Base-by-base conservation (phyloP, 2,888 invertebrate genomes). In the Smittia aterrima region DNA sequence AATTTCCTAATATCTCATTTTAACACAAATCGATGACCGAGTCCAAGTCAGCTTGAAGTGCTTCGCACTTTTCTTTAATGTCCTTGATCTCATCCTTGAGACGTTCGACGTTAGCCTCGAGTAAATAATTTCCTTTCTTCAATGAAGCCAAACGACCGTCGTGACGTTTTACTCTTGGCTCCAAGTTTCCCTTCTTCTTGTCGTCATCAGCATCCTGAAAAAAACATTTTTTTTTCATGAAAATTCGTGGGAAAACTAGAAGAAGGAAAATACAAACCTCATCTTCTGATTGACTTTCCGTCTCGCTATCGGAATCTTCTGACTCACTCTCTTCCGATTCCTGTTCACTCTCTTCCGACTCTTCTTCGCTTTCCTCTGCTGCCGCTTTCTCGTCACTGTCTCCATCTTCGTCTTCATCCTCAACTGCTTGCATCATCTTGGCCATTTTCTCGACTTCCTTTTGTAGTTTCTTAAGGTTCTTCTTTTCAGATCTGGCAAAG, bases 371-470 rank as follows among this genome's bases (percentile, higher is more conserved):
- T 85, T 79, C 84, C 41, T 82, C 82, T 25, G 83, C 82, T 66
- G 83, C 83, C 1, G 84, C 83, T 22, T 84, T 85, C 13, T 85
- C 85, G 20, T 85, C 88, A 1, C 85, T 88, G 66, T 89, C 88
- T n/a, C 88, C 87, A 38, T 90, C 89, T 1, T 88, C 89, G 0
- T 89, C 89, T 1, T 90, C 91, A 4, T 89, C 90, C 0, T 89
- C 90, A 1, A 87, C 88, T 78, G 92, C 92, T 78, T 91, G 93
- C 90, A 95, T 90, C 79, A 93, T 86, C 16, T 90, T 90, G 0
- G 93, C 93, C 93, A 95, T 95, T 83, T 94, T 94, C 79, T 93
- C 92, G 9, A 93, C 93, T 84, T 95, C 94, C 77, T 92, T 92
- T 81, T 94, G 92, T 54, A 95, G 82, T 77, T 88, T 88, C 79